These are phyloP conservation scores for Karalla daura DNA, from an alignment of 2,797 vertebrate genomes.

Conservation along the genomic window DNA sequence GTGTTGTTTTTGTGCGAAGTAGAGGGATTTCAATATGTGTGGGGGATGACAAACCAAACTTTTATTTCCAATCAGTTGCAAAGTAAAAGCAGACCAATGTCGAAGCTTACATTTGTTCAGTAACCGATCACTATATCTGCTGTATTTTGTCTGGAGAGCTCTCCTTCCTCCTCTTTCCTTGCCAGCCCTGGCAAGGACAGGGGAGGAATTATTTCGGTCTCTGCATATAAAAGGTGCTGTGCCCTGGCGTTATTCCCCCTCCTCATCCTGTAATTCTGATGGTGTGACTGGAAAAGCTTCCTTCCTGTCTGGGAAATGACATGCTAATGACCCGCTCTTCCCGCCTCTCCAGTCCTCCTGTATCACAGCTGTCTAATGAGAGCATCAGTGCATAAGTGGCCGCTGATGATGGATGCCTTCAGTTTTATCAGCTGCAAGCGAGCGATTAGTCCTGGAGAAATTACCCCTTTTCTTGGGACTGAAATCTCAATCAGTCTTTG, in stretches of 20 bases:
- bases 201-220: slow-evolving; percentile 39
- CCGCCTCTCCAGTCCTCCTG: slow-evolving; percentile 52
- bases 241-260: slow-evolving; percentile 45
- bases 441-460: slow-evolving; percentile 44
- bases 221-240: slow-evolving; percentile 55
- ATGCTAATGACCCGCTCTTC: slow-evolving; percentile 74
- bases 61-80: slow-evolving; percentile 5
- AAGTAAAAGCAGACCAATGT: slow-evolving; percentile 4
- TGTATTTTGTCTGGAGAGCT: slow-evolving; percentile 22
- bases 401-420: slow-evolving; percentile 69
- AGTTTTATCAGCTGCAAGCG: slow-evolving; percentile 63
- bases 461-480: slow-evolving; percentile 12
- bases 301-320: slow-evolving; percentile 82
- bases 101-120: slow-evolving; percentile 15
- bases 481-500: slow-evolving; percentile 39
- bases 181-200: slow-evolving; percentile 28
- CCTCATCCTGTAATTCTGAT: slow-evolving; percentile 73
- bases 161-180: slow-evolving; percentile 14
- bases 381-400: slow-evolving; percentile 67
- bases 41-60: neutral
- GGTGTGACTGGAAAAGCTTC: slow-evolving; percentile 75
- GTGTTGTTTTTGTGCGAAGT: slow-evolving; percentile 2
- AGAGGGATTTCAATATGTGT: neutral
- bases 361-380: slow-evolving; percentile 82
- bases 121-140: slow-evolving; percentile 2